phyloP scores from a whole-genome alignment of 2,113 vertebrate genomes.

The Camelus bactrianus region DNA sequence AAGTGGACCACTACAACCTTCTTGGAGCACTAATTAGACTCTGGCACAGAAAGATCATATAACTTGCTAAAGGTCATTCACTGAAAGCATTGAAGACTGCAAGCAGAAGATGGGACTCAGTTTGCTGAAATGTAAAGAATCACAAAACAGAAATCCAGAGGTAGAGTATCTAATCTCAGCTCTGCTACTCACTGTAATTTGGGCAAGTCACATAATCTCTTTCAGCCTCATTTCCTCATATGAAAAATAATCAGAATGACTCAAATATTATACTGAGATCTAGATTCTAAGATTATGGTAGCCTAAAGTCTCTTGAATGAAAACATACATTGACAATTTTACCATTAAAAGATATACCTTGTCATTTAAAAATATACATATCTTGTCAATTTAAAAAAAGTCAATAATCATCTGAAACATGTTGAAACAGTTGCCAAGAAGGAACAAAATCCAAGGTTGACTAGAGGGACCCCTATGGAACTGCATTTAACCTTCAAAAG shows the following conservation, averaged over 20 bases:
- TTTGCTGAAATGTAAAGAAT: neutral
- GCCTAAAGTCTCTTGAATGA: neutral
- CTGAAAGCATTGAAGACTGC: neutral
- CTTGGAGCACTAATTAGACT: constrained; percentile 53
- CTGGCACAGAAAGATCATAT: neutral
- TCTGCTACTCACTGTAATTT: neutral
- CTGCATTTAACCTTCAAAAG: neutral
- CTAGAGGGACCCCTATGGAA: neutral
- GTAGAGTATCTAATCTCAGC: neutral
- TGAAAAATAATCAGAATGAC: neutral
- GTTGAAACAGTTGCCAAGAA: neutral
- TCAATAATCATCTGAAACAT: neutral
- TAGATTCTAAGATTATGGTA: neutral
- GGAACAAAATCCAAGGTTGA: neutral
- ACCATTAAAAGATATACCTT: neutral
- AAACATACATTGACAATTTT: neutral
- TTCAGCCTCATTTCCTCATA: neutral
- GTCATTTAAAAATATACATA: neutral
- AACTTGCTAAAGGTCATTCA: constrained; percentile 37
- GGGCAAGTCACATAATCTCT: neutral
- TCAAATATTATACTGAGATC: neutral
- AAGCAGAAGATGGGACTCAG: too few species aligned
- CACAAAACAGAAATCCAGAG: neutral
- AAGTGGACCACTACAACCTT: constrained; percentile 1
- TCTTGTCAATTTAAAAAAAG: neutral